phyloP scores from a whole-genome alignment of 2,888 invertebrate species.

The Apomyelois bistriatella region DNA sequence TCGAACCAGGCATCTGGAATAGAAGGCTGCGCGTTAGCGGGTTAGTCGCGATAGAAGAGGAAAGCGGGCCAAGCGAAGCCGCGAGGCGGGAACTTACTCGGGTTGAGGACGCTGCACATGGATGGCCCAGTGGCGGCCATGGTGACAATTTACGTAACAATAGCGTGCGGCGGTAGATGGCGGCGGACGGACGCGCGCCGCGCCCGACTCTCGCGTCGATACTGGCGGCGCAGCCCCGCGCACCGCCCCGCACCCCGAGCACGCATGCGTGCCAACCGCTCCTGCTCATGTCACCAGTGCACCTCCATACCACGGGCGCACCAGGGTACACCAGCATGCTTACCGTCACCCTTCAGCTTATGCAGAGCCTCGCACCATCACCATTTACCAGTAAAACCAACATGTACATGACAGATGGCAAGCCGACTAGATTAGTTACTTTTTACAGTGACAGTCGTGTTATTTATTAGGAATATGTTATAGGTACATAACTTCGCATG shows the following conservation, averaged over 20 bases:
- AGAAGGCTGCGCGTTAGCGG: slow-evolving; percentile 79
- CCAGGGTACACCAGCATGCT: neutral
- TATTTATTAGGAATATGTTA: neutral
- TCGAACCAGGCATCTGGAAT: slow-evolving; percentile 97
- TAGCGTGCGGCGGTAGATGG: slow-evolving; percentile 38
- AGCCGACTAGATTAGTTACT: neutral
- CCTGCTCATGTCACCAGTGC: slow-evolving; percentile 1
- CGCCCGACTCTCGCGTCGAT: slow-evolving; percentile 80
- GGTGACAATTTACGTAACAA: slow-evolving; percentile 73
- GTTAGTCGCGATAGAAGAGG: slow-evolving; percentile 74
- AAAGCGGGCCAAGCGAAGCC: slow-evolving; percentile 55
- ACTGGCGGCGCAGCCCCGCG: slow-evolving; percentile 63
- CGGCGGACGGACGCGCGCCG: slow-evolving; percentile 72
- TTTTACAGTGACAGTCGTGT: neutral
- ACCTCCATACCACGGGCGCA: neutral
- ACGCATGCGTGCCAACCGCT: slow-evolving; percentile 26
- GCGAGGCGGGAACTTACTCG: slow-evolving; percentile 63
- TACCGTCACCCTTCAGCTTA: neutral
- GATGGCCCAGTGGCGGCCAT: slow-evolving; percentile 73
- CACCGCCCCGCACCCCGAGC: slow-evolving; percentile 35
- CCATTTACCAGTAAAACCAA: neutral
- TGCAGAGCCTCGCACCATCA: slow-evolving; percentile 1
- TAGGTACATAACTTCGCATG: neutral
- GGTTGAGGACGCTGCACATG: slow-evolving; percentile 73
- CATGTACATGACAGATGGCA: neutral